Base-by-base conservation (phyloP, 1,140 invertebrate genomes). In the Propsilocerus akamusi region DNA sequence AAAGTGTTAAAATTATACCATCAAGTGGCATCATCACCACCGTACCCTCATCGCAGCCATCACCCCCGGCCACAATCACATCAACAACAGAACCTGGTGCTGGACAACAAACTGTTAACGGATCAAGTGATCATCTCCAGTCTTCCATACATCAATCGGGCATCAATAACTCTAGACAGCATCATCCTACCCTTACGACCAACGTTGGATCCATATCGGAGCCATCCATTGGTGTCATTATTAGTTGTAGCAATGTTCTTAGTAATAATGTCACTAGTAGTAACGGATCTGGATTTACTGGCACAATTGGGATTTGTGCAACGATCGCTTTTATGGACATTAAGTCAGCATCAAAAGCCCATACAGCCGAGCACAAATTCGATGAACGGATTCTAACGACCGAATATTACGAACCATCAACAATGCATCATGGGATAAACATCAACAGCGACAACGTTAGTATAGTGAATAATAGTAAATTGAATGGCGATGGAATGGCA, bases 261-360 rank as follows among this genome's bases (percentile, higher is more conserved):
- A 41, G 34, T 41, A 41, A 30, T 30, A 30, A 41, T 41, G 34
- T 41, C n/a, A 20, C 34, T 41, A 41, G 34, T 41, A 41, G 34
- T 41, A 41, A 41, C 22, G 14, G 22, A 41, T 41, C 34, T 8
- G n/a, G 10, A 10, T 22, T 4, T 46, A 47, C 4, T 28, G 41
- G 25, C 7, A 68, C 66, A 55, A 73, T 72, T 61, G 74, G 72
- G 57, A 73, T 81, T 66, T 73, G 75, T 68, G 89, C 88, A 63
- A 90, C 88, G 60, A 87, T 94, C 65, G 87, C 89, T 62, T 94
- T 94, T 75, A 92, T 92, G 78, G 91, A 95, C 76, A 94, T 94
- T 72, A 91, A 89, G 71, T 92, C 88, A 59, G 90, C 91, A 59
- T 79, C 86, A 58, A 94, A 93, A 72, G 90, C 90, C 49, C 86